These are phyloP conservation scores for Pleuronectes platessa DNA, from an alignment of 2,113 vertebrate species.

Conservation along the genomic window DNA sequence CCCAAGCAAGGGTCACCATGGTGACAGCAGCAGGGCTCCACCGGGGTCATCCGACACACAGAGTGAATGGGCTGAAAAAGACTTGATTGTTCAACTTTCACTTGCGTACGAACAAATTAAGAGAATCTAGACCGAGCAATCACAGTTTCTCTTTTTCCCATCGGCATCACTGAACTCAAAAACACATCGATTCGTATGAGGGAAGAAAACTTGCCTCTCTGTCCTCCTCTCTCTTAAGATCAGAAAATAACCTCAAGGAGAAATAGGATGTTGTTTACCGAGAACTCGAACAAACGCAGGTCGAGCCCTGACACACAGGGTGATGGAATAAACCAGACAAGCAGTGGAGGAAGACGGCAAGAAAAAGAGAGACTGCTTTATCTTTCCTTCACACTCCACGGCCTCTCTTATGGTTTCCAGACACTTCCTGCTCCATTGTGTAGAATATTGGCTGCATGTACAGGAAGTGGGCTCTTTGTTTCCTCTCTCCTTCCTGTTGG, in stretches of 20 bases:
- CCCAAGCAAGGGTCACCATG: conserved; percentile 57
- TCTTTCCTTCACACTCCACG: conserved; percentile 70
- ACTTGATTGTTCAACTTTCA: conserved; percentile 16
- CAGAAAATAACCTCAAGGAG: background rate
- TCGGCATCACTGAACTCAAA: background rate
- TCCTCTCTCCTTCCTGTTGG: conserved; percentile 79
- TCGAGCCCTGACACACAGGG: conserved; percentile 19
- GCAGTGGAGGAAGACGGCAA: conserved; percentile 18
- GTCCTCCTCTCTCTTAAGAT: background rate
- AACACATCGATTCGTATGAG: background rate
- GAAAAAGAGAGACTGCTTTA: conserved; percentile 53
- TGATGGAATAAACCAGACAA: conserved; percentile 49
- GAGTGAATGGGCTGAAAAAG: conserved; percentile 3
- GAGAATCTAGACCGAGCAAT: conserved; percentile 14
- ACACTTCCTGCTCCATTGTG: conserved; percentile 77
- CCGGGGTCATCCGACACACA: conserved; percentile 9
- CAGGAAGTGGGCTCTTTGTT: conserved; percentile 82
- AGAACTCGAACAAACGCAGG: conserved; percentile 7
- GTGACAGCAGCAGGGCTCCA: conserved; percentile 29
- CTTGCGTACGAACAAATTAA: conserved; percentile 5
- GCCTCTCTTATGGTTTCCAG: conserved; percentile 70
- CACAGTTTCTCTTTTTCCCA: background rate
- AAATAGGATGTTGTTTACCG: conserved; percentile 5
- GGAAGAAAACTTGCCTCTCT: background rate
- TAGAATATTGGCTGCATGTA: conserved; percentile 60